phyloP scores from a whole-genome alignment of 1,140 invertebrate species.

The Elymnias hypermnestra region DNA sequence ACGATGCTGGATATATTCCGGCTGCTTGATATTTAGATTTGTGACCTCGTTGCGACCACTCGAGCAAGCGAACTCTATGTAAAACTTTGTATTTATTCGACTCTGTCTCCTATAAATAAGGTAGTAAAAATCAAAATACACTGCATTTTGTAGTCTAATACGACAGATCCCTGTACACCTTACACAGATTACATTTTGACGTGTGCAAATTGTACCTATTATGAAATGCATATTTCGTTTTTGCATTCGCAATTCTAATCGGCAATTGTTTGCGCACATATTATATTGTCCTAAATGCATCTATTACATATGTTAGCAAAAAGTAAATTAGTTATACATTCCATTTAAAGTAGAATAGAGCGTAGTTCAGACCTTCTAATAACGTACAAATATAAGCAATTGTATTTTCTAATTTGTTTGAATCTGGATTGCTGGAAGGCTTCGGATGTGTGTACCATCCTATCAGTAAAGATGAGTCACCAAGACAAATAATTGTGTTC shows the following conservation, averaged over 20 bases:
- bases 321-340: no score
- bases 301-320: no score
- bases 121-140: slow-evolving; percentile 30
- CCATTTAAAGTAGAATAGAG: no score
- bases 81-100: slow-evolving; percentile 22
- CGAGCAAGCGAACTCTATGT: slow-evolving; percentile 41
- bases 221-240: slow-evolving; percentile 32
- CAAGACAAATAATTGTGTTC: no score
- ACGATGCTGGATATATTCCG: slow-evolving; percentile 51
- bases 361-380: no score
- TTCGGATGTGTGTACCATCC: no score
- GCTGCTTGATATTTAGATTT: slow-evolving; percentile 58
- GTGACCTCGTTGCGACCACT: slow-evolving; percentile 54
- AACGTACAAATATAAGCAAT: no score
- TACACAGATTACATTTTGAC: slow-evolving; percentile 31
- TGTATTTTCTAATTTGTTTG: no score
- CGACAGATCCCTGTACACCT: slow-evolving; percentile 23
- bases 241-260: slow-evolving; percentile 18
- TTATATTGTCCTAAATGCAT: no score
- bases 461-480: no score
- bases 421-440: no score
- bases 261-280: slow-evolving; percentile 12
- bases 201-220: slow-evolving; percentile 51
- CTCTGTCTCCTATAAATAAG: slow-evolving; percentile 20
- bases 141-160: slow-evolving; percentile 11